Conservation (phyloP, 2,113 vertebrate species). For the Phrynocephalus versicolor region DNA sequence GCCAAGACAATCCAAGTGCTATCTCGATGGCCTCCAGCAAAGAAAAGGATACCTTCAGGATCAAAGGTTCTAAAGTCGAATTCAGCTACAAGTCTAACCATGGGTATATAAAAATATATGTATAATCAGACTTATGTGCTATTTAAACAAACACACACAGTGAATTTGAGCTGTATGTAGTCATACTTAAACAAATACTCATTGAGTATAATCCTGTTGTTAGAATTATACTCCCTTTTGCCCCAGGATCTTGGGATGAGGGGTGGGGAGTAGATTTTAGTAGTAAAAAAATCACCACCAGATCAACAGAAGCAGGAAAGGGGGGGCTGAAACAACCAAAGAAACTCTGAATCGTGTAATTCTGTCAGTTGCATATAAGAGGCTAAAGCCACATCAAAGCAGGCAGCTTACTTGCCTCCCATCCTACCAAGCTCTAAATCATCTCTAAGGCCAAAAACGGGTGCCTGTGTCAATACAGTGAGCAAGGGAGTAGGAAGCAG, state of each 20-base stretch:
- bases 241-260: not conserved
- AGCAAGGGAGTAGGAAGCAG: not conserved
- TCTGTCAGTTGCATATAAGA: not conserved
- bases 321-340: not conserved
- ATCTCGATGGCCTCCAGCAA: constrained; percentile 89
- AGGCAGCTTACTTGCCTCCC: not conserved
- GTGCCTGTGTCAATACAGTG: not conserved
- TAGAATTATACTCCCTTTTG: not conserved
- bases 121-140: not conserved
- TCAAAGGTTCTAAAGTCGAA: constrained; percentile 97
- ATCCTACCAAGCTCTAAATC: not conserved
- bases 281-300: too few species aligned
- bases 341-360: not conserved
- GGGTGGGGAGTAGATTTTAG: too few species aligned
- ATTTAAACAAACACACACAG: not conserved
- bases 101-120: constrained; percentile 54
- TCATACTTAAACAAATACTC: not conserved
- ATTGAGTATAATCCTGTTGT: not conserved
- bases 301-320: not conserved
- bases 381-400: not conserved
- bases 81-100: constrained; percentile 83
- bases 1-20: constrained; percentile 93
- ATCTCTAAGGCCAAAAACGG: not conserved
- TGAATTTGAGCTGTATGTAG: not conserved
- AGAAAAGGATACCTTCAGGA: constrained; percentile 93